Evolutionary conservation across 2,888 invertebrate genomes (phyloP).

Genomic region (Pterostichus madidus): DNA sequence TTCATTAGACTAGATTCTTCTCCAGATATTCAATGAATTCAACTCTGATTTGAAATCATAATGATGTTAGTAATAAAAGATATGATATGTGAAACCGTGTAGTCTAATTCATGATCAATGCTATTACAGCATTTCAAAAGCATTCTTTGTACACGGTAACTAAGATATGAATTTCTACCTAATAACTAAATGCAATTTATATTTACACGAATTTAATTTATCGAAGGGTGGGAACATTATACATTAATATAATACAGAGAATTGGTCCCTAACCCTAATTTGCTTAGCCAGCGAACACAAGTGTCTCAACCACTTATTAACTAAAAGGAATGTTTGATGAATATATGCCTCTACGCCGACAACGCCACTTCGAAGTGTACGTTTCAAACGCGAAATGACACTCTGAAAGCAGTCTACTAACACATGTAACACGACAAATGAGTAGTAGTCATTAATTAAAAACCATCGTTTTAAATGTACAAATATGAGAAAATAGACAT

Average conservation of each 20-base stretch:
- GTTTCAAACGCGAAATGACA: constrained; percentile 53
- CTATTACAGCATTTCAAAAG: constrained; percentile 42
- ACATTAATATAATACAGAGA: constrained; percentile 57
- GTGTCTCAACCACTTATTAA: constrained; percentile 55
- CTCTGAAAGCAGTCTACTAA: constrained; percentile 57
- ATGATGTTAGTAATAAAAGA: constrained; percentile 61
- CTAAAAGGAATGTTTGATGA: constrained; percentile 62
- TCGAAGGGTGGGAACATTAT: constrained; percentile 63
- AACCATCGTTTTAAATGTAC: constrained; percentile 61
- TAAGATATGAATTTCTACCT: constrained; percentile 61
- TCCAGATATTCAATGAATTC: constrained; percentile 36
- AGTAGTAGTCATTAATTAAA: constrained; percentile 5
- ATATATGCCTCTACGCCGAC: constrained; percentile 30
- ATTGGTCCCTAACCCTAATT: constrained; percentile 74
- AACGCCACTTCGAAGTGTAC: constrained; percentile 37
- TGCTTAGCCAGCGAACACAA: constrained; percentile 66
- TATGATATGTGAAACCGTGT: constrained; percentile 63
- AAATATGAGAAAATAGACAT: constrained; percentile 68
- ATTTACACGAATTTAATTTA: constrained; percentile 54
- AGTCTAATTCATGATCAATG: constrained; percentile 66
- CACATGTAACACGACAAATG: constrained; percentile 5
- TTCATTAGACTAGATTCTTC: constrained; percentile 65
- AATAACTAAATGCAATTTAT: constrained; percentile 58
- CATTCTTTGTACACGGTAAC: constrained; percentile 64
- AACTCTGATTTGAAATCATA: constrained; percentile 25